These are phyloP conservation scores for Poecile montanus DNA, from an alignment of 2,797 vertebrate genomes.

Conservation along the genomic window DNA sequence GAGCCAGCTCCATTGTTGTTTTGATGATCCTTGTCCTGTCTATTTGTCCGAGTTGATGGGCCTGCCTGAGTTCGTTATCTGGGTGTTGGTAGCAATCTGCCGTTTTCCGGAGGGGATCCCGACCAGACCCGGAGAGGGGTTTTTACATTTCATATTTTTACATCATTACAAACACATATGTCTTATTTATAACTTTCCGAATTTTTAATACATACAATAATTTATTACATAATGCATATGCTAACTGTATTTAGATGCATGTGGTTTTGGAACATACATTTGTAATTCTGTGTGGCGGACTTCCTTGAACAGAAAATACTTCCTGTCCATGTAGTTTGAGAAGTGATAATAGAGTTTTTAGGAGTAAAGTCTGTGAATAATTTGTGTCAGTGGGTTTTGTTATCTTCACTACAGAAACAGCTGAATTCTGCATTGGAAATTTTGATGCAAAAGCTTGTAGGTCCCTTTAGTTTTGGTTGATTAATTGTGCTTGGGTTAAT, in stretches of 20 bases:
- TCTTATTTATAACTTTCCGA: too few species aligned
- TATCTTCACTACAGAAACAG: not conserved
- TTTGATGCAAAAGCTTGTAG: not conserved
- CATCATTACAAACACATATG: too few species aligned
- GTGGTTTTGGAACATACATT: not conserved
- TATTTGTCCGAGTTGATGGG: too few species aligned
- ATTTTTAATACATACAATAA: too few species aligned
- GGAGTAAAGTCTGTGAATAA: not conserved
- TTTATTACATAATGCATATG: too few species aligned
- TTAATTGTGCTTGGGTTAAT: not conserved
- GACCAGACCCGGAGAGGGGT: too few species aligned
- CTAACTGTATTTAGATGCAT: not conserved
- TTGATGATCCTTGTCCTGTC: too few species aligned
- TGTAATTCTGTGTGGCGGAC: not conserved
- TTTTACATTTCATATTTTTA: too few species aligned
- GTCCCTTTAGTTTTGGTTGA: not conserved
- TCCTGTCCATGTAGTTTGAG: not conserved
- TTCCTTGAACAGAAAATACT: not conserved
- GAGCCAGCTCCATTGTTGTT: too few species aligned
- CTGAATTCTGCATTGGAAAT: not conserved
- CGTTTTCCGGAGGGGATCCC: too few species aligned
- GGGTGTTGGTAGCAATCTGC: too few species aligned
- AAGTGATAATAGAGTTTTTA: not conserved
- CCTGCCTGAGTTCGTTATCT: too few species aligned
- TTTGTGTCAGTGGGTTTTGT: not conserved